A percentile compares a stretch with the other conserved stretches of the same genome.
Conservation (phyloP, 2,797 vertebrate species). For the Limnodromus scolopaceus region DNA sequence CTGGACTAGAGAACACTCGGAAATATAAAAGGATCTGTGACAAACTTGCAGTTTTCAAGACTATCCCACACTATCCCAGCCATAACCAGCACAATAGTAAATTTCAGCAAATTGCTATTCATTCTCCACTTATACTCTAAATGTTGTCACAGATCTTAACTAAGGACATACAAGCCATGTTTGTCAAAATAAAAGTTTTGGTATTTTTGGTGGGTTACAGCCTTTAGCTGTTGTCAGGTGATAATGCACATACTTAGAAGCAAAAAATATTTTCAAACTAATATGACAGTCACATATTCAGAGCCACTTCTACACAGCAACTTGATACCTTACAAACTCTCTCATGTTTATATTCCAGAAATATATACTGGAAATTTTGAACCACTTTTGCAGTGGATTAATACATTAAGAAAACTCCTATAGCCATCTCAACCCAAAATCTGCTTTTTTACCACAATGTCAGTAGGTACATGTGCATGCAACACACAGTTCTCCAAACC, state of each 20-base stretch:
- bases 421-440: not conserved
- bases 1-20: not conserved
- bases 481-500: not conserved
- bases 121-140: not conserved
- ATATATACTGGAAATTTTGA: not conserved
- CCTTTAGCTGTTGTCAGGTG: not conserved
- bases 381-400: not conserved
- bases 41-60: not conserved
- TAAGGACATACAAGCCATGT: fast-evolving
- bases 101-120: not conserved
- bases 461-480: not conserved
- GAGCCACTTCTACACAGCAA: not conserved
- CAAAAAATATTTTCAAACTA: not conserved
- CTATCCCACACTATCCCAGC: not conserved
- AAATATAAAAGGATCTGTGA: not conserved
- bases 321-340: not conserved
- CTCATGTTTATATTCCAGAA: not conserved
- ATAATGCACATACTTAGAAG: not conserved
- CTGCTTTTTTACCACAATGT: not conserved
- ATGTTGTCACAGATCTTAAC: not conserved
- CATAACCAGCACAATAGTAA: not conserved
- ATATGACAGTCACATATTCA: not conserved
- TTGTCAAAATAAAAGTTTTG: not conserved
- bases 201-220: not conserved
- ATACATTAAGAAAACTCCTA: not conserved